Conservation (phyloP, 2,888 invertebrate genomes). For the Metacarcinus magister region DNA sequence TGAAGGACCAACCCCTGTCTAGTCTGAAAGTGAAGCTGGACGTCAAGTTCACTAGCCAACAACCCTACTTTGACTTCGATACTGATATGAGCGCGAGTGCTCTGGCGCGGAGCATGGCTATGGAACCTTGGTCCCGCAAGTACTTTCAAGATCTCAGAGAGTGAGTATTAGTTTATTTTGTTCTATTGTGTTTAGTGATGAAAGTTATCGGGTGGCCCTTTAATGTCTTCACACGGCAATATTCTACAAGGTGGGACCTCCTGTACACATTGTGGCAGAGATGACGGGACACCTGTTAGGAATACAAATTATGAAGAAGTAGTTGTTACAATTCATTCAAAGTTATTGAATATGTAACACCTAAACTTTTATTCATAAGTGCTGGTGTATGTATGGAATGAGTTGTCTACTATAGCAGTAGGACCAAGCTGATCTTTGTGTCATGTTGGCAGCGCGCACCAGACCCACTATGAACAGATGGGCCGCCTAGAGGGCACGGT, state of each 20-base stretch:
- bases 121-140: constrained; percentile 89
- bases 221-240: not conserved
- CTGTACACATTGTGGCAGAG: not conserved
- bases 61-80: constrained; percentile 90
- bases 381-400: not conserved
- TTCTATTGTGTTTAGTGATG: not conserved
- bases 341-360: not conserved
- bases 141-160: constrained; percentile 89
- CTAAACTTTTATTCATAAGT: not conserved
- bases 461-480: constrained; percentile 93
- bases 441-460: constrained; percentile 88
- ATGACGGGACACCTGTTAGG: no score
- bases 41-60: constrained; percentile 88
- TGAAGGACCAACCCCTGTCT: constrained; percentile 62
- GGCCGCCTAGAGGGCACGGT: constrained; percentile 88
- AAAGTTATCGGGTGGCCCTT: not conserved
- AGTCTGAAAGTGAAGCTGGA: constrained; percentile 87
- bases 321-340: not conserved
- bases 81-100: constrained; percentile 88
- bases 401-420: not conserved
- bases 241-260: not conserved
- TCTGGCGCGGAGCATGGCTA: constrained; percentile 90
- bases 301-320: no score
- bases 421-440: not conserved
- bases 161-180: constrained; percentile 85